phyloP scores from a whole-genome alignment of 2,888 invertebrate genomes.

The Villa cingulata region DNA sequence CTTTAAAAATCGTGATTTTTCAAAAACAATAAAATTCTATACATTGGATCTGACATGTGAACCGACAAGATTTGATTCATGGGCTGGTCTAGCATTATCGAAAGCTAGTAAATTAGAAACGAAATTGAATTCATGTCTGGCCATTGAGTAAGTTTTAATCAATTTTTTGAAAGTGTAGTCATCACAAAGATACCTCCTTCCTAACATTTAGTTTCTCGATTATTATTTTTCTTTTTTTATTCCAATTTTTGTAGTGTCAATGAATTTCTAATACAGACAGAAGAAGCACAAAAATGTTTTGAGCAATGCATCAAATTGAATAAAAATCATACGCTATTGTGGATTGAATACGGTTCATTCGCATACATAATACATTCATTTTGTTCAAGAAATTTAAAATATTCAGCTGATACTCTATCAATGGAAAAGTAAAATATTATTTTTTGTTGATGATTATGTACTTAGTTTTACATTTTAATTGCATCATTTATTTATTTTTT shows the following conservation, averaged over 20 bases:
- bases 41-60: slow-evolving; percentile 69
- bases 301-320: slow-evolving; percentile 63
- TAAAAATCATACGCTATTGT: slow-evolving; percentile 57
- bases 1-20: slow-evolving; percentile 72
- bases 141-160: slow-evolving; percentile 36
- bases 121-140: slow-evolving; percentile 60
- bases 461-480: neutral
- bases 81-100: slow-evolving; percentile 81
- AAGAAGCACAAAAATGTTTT: slow-evolving; percentile 66
- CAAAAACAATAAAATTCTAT: slow-evolving; percentile 66
- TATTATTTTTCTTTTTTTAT: neutral
- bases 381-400: slow-evolving; percentile 72
- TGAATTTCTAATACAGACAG: slow-evolving; percentile 54
- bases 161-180: neutral
- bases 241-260: slow-evolving; percentile 36
- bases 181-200: neutral
- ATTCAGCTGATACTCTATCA: slow-evolving; percentile 59
- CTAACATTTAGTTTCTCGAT: no score
- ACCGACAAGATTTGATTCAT: slow-evolving; percentile 71
- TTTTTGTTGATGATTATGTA: no score
- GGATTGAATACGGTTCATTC: slow-evolving; percentile 86
- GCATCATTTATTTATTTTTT: neutral
- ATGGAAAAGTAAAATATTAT: slow-evolving; percentile 48
- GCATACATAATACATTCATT: slow-evolving; percentile 83
- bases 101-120: slow-evolving; percentile 65